Evolutionary conservation across 2,888 invertebrate genomes (phyloP), one percentile per base, ranked within the genome.

Genomic region (Argynnis bischoffii): DNA sequence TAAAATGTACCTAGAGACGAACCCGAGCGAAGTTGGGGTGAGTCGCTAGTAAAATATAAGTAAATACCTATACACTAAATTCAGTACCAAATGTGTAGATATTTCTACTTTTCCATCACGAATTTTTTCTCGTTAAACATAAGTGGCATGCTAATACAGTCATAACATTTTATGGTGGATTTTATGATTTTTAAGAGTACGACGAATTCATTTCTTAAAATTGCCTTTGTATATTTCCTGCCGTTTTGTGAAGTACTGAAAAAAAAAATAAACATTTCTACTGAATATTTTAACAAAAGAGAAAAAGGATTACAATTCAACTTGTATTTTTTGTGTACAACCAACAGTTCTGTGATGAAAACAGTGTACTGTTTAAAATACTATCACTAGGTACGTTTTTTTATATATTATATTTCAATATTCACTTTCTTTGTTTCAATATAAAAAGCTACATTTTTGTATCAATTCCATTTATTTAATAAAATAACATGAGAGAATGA

Each of bases 231-330:
- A 16, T 8, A 46, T 21, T 57, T 57, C 21, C 46, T 57, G 56
- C 8, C 56, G 46, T 21, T 46, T 57, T 15, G 41, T 18, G 14
- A 21, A 57, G 14, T 6, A 46, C 46, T 46, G 46, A 46, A 56
- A 13, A 41, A 15, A 57, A 16, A 56, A 55, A 48, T 16, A 50
- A 56, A 57, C 18, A 57, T 15, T 21, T 57, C 35, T 46, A 57
- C 46, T 46, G 56, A 46, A 57, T 57, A 46, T 57, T 57, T 46
- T 57, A 21, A 57, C 56, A 57, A 57, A 57, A 46, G 56, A 57
- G 56, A 57, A 57, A 56, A 57, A 57, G 56, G 56, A 57, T 46
- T 57, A 46, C 56, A 57, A 57, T 57, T 46, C 46, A 57, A 21
- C 21, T 18, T 46, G 15, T 21, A 57, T 57, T 57, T 57, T 41